phyloP scores from a whole-genome alignment of 1,140 invertebrate genomes.

The Limonius californicus region DNA sequence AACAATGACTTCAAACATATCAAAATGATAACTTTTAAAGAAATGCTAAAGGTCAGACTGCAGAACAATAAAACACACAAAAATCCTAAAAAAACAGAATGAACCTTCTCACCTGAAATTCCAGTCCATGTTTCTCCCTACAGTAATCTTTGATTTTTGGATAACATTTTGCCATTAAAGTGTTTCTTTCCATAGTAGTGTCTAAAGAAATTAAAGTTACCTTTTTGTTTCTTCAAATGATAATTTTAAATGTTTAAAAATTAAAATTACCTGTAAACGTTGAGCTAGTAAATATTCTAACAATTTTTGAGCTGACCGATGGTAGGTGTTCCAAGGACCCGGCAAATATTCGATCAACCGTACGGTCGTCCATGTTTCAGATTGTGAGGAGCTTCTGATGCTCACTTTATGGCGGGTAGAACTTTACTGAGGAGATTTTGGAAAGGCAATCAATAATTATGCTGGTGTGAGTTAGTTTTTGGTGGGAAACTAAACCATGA shows the following conservation, averaged over 20 bases:
- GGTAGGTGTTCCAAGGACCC: constrained; percentile 87
- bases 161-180: constrained; percentile 97
- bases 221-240: no score
- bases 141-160: constrained; percentile 96
- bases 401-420: neutral
- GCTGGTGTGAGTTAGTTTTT: neutral
- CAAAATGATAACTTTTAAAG: no score
- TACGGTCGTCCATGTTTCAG: constrained; percentile 81
- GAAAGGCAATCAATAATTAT: neutral
- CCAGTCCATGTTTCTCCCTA: constrained; percentile 93
- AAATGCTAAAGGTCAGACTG: no score
- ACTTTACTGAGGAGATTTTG: neutral
- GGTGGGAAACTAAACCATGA: no score
- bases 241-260: no score
- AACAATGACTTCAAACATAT: no score
- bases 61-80: no score
- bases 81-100: no score
- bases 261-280: constrained; percentile 99
- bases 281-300: constrained; percentile 97
- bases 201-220: no score
- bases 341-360: constrained; percentile 85
- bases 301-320: constrained; percentile 95
- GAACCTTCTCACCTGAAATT: constrained; percentile 99
- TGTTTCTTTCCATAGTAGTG: constrained; percentile 96
- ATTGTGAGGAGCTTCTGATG: neutral